Evolutionary conservation across 2,113 vertebrate species (phyloP), one percentile per base, ranked within the genome.

Genomic region (Pituophis catenifer): DNA sequence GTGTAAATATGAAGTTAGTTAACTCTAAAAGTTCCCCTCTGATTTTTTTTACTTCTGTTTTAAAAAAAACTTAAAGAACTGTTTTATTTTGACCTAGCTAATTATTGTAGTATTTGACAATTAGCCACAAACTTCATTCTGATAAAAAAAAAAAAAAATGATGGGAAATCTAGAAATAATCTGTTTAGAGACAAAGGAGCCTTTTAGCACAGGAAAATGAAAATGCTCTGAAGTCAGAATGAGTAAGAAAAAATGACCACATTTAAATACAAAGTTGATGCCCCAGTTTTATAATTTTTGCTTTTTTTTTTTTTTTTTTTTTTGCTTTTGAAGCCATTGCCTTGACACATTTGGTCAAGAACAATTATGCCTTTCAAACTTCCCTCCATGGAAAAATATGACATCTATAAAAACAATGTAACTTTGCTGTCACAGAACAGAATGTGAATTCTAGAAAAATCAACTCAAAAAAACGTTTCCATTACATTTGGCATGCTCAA

Each of bases 401-500:
- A 2, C 91, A 59, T 81, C 57, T 93, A 70, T 58, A 33, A 0
- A 88, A 55, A 33, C 95, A 89, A 94, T 54, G 93, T 53, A 38
- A 54, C 90, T 89, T 86, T 89, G 93, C 70, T 57, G 3, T 90
- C 17, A 91, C 1, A 57, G n/a, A 24, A 90, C 65, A 85, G 55
- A 92, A 94, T 90, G 44, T 24, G 55, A 91, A 13, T 3, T 90
- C 26, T 59, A 95, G 96, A 97, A 97, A 97, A 98, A 96, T 95
- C 95, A 95, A 94, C 96, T 97, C 97, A 97, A 89, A 70, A 70
- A 86, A 89, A 96, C 88, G 53, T 97, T 94, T 96, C 95, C 97
- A n/a, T 96, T 97, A 96, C 97, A 95, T 94, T 97, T 96, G 95
- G 96, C 97, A 94, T 91, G 88, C 59, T 94, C 89, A 65, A 90